These are phyloP conservation scores for Parnassius orleans DNA, from an alignment of 2,888 invertebrate species.

Conservation along the genomic window DNA sequence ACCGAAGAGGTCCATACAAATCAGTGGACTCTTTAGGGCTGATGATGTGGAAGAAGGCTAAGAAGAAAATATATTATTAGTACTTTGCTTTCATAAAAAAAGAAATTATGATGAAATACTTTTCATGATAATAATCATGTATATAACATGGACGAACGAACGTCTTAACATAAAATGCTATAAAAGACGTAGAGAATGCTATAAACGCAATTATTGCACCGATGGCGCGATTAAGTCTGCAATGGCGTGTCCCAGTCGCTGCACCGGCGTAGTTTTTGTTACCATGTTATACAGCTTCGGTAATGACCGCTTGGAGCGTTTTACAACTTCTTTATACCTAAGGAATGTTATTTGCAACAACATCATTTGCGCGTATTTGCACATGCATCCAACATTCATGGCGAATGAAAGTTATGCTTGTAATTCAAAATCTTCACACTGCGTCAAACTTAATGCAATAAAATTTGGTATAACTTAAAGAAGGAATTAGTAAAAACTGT, in stretches of 20 bases:
- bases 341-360: slow-evolving; percentile 23
- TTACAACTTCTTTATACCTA: slow-evolving; percentile 19
- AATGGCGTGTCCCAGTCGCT: slow-evolving; percentile 12
- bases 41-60: too few relatives aligned
- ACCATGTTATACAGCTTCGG: slow-evolving; percentile 11
- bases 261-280: slow-evolving; percentile 28
- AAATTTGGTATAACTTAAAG: too few relatives aligned
- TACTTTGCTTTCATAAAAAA: too few relatives aligned
- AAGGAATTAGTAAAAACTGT: too few relatives aligned
- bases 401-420: not conserved
- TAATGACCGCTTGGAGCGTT: slow-evolving; percentile 21
- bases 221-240: slow-evolving; percentile 54
- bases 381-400: slow-evolving; percentile 10
- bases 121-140: too few relatives aligned
- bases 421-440: not conserved
- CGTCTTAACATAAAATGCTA: too few relatives aligned
- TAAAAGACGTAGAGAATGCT: slow-evolving; percentile 33
- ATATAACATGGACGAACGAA: too few relatives aligned
- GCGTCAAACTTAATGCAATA: too few relatives aligned
- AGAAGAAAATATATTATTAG: too few relatives aligned
- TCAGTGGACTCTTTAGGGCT: too few relatives aligned
- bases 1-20: too few relatives aligned
- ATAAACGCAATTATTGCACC: slow-evolving; percentile 62
- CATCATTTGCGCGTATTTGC: slow-evolving; percentile 11
- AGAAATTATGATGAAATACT: too few relatives aligned